Percentiles rank a stretch among this genome's conserved stretches.
Conservation (phyloP, 2,113 vertebrate species). For the Caretta caretta region DNA sequence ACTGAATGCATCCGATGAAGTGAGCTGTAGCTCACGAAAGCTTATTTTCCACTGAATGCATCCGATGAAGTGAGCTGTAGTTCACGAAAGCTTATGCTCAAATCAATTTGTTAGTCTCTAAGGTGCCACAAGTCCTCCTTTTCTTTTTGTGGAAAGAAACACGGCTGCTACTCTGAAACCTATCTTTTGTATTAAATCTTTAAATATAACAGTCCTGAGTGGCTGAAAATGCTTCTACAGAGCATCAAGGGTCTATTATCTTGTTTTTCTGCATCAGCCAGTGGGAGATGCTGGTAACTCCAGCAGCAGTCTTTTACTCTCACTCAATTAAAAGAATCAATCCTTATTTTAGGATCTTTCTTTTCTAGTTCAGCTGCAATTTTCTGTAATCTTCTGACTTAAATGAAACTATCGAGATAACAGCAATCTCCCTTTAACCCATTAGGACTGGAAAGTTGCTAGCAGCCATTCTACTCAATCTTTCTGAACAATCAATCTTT, state of each 20-base stretch:
- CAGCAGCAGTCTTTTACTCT: not conserved
- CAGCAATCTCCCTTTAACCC: not conserved
- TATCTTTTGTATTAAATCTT: not conserved
- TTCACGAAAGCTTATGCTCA: too few relatives aligned
- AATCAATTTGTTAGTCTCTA: too few relatives aligned
- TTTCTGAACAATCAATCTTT: not conserved
- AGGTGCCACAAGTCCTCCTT: too few relatives aligned
- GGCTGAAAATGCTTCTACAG: not conserved
- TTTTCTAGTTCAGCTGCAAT: not conserved
- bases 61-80: too few relatives aligned
- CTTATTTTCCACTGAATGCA: too few relatives aligned
- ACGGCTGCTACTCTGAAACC: too few relatives aligned
- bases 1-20: too few relatives aligned
- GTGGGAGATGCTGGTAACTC: not conserved
- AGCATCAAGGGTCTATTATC: not conserved
- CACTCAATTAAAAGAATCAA: not conserved
- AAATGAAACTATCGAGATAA: not conserved
- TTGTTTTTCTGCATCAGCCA: not conserved
- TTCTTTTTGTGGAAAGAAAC: too few relatives aligned
- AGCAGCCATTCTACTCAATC: not conserved
- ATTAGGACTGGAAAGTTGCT: constrained; percentile 17
- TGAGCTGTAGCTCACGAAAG: too few relatives aligned
- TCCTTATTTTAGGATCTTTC: not conserved
- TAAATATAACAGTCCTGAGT: not conserved
- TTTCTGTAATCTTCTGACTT: not conserved